Evolutionary conservation across 2,113 vertebrate genomes (phyloP).

Genomic region (Lagenorhynchus albirostris): DNA sequence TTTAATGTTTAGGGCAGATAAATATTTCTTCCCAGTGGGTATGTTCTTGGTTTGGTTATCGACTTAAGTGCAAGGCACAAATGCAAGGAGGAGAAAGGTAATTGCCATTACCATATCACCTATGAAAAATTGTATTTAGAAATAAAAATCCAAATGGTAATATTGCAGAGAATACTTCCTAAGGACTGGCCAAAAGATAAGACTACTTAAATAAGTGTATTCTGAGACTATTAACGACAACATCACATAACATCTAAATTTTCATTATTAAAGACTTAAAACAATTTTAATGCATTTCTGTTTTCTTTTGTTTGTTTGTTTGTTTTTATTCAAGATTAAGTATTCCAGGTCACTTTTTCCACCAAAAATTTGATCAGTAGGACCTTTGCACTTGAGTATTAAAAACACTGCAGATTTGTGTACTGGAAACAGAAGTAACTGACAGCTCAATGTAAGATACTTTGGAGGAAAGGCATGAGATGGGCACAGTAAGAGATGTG

Average conservation of each 20-base stretch:
- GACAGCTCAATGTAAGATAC: neutral
- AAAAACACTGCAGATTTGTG: neutral
- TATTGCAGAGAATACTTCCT: neutral
- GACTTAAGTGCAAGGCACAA: neutral
- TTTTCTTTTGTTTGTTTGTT: neutral
- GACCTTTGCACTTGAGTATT: neutral
- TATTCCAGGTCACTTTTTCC: neutral
- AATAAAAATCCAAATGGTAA: neutral
- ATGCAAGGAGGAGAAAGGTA: neutral
- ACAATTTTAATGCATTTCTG: neutral
- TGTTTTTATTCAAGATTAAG: neutral
- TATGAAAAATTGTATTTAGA: neutral
- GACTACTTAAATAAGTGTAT: neutral
- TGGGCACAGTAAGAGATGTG: neutral
- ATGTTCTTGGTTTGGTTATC: neutral
- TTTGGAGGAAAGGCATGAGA: neutral
- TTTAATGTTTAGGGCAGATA: conserved; percentile 37
- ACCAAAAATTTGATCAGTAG: neutral
- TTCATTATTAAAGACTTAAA: neutral
- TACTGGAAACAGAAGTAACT: neutral
- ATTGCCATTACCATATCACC: neutral
- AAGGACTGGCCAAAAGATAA: neutral
- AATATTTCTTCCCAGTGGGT: conserved; percentile 35
- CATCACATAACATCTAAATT: neutral
- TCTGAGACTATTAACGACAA: neutral